Conservation (phyloP, 2,113 vertebrate species). For the Struthidea cinerea region DNA sequence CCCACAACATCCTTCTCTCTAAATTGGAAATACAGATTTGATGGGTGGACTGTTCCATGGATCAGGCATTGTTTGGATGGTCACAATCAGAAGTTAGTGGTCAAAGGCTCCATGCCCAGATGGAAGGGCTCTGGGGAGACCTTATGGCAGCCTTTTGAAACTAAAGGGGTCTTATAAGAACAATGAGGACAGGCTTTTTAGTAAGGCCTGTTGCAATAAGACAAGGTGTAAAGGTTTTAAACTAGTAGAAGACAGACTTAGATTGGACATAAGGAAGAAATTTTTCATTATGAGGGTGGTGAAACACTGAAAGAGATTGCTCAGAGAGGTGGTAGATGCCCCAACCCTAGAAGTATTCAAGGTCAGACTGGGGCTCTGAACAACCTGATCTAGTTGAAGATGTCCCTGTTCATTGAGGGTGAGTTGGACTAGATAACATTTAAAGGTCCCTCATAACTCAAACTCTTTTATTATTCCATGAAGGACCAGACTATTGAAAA, state of each 20-base stretch:
- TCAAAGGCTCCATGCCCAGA: not conserved
- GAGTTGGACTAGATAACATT: not conserved
- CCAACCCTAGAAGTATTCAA: not conserved
- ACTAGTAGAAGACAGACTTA: not conserved
- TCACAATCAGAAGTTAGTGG: not conserved
- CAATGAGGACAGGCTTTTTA: not conserved
- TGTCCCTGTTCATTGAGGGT: not conserved
- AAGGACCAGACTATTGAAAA: not conserved
- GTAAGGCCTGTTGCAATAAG: not conserved
- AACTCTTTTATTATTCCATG: not conserved
- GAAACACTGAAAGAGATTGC: not conserved
- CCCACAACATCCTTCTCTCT: not conserved
- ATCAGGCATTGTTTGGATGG: not conserved
- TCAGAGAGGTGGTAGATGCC: not conserved
- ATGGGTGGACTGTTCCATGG: rapidly evolving
- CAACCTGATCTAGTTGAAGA: not conserved
- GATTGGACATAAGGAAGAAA: not conserved
- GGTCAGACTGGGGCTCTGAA: not conserved
- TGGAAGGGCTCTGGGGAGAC: not conserved
- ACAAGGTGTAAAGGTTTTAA: not conserved
- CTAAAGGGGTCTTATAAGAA: not conserved
- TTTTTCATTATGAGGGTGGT: not conserved
- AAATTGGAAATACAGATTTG: not conserved
- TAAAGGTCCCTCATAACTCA: not conserved
- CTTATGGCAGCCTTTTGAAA: not conserved